Evolutionary conservation across 2,888 invertebrate genomes (phyloP), one percentile per base, ranked within the genome.

Genomic region (Ennomos quercinarius): DNA sequence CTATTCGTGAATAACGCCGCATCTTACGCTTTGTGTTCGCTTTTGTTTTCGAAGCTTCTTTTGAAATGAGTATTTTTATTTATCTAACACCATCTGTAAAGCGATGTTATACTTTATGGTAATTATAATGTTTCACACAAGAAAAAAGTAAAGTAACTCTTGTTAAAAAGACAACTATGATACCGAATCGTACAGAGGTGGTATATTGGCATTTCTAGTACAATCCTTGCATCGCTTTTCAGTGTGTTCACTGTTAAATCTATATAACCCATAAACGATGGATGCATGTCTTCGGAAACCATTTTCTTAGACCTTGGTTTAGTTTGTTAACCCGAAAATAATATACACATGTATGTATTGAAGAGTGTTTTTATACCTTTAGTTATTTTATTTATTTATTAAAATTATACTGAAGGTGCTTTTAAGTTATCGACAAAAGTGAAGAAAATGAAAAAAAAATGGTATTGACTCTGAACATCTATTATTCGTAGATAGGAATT

Each of bases 31-130:
- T 84, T 72, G 74, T 78, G 72, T 78, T 78, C 73, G 77, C 76
- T 83, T 78, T 83, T 72, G 65, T 84, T 74, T 79, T 81, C 77
- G 81, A 44, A 77, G 72, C 73, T 81, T 72, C 80, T 51, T 78
- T 76, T 77, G 67, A 54, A 70, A n/a, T n/a, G 40, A 47, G 12
- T 37, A 35, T 43, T 41, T 46, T 40, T 49, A 13, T 34, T n/a
- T 36, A 11, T 41, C 17, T 41, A 53, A 36, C 46, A 43, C n/a
- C 10, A 17, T n/a, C 6, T 35, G 12, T 39, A 46, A 62, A 61
- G 66, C 69, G 69, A 61, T 76, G 80, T 71, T 78, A 27, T 4
- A 27, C 27, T 6, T 27, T 27, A 27, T 27, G 6, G 27, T 27
- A 3, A n/a, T n/a, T n/a, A n/a, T n/a, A n/a, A n/a, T n/a, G n/a